Evolutionary conservation across 2,113 vertebrate species (phyloP).

Genomic region (Phaethon lepturus): DNA sequence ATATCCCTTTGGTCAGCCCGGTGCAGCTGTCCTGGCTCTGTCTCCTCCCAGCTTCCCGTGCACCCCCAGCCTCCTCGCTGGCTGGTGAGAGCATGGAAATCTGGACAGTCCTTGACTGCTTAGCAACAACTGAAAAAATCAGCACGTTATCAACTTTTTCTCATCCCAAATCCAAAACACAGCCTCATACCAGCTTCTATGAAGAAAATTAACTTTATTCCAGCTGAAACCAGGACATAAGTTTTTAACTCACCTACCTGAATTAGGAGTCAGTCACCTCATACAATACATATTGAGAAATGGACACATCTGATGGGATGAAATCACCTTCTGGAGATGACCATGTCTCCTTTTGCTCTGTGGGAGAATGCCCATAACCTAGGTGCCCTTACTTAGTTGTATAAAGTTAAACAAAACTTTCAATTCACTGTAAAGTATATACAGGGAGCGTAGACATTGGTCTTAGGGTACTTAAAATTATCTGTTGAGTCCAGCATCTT

Average conservation of each 20-base stretch:
- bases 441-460: not conserved
- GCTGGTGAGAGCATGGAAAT: no score
- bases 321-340: not conserved
- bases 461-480: not conserved
- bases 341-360: not conserved
- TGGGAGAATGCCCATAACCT: not conserved
- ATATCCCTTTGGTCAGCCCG: no score
- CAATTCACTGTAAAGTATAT: not conserved
- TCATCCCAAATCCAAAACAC: no score
- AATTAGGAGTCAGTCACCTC: not conserved
- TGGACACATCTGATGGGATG: not conserved
- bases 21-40: no score
- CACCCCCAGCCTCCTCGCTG: no score
- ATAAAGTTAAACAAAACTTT: not conserved
- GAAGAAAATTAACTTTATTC: no score
- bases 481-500: not conserved
- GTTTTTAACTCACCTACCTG: not conserved
- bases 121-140: no score
- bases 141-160: no score
- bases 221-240: not conserved
- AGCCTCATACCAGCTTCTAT: no score
- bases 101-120: no score
- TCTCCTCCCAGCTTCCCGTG: no score
- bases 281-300: not conserved
- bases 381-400: not conserved